Conservation (phyloP, 1,140 invertebrate genomes). For the Drusus annulatus region DNA sequence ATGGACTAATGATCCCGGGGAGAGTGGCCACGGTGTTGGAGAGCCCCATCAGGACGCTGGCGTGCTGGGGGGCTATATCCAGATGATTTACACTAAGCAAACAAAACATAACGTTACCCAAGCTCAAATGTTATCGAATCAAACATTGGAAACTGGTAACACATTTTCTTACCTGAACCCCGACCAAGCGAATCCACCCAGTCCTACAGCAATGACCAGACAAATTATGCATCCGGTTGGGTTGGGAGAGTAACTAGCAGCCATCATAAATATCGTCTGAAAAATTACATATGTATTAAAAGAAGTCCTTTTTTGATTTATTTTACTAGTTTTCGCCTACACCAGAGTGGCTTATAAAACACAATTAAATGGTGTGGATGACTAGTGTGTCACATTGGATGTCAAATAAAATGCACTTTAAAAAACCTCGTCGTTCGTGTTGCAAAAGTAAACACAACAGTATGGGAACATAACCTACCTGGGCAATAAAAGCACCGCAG, state of each 20-base stretch:
- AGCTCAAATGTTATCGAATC: no score
- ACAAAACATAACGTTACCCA: no score
- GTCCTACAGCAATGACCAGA: conserved; percentile 87
- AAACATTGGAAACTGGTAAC: no score
- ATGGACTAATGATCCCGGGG: conserved; percentile 89
- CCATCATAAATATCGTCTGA: conserved; percentile 89
- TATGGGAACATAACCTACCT: conserved; percentile 58
- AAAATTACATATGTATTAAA: no score
- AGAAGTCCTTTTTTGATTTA: no score
- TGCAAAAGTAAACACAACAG: no score
- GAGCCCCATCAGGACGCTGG: conserved; percentile 88
- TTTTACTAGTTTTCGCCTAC: no score
- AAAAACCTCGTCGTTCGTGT: no score
- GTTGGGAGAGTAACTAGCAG: conserved; percentile 79
- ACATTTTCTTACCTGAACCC: conserved; percentile 79
- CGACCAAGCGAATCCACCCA: conserved; percentile 91
- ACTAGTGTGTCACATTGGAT: no score
- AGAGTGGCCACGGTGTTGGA: conserved; percentile 91
- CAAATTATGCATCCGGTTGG: conserved; percentile 79
- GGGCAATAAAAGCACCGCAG: conserved; percentile 83
- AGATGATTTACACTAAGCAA: conserved; percentile 84
- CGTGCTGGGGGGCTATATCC: conserved; percentile 88
- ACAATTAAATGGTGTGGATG: no score
- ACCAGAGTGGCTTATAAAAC: no score
- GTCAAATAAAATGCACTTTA: no score